Evolutionary conservation across 1,140 invertebrate species (phyloP).

Genomic region (Drosophila parvula): DNA sequence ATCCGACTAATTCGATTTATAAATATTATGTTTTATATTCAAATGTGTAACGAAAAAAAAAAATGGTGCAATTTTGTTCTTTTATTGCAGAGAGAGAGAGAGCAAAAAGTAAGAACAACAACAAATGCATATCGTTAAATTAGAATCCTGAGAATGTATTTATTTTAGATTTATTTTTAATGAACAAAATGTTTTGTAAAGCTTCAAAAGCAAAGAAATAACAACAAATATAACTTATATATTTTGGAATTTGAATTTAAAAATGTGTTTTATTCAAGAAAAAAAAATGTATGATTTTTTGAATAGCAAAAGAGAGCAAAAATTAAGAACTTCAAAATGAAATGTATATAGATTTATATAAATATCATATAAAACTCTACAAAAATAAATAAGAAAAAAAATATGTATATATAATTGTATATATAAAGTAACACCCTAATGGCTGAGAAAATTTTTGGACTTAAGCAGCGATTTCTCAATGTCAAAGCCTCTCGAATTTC

Average conservation of each 20-base stretch:
- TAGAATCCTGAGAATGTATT: background rate
- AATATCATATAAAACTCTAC: background rate
- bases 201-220: background rate
- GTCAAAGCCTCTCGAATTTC: conserved; percentile 23
- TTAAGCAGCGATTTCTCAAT: conserved; percentile 47
- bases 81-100: conserved; percentile 19
- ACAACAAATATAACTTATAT: background rate
- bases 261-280: background rate
- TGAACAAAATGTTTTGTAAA: background rate
- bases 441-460: conserved; percentile 25
- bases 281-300: too few species aligned
- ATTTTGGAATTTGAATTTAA: background rate
- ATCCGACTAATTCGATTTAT: conserved; percentile 51
- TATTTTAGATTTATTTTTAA: background rate
- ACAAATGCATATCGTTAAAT: background rate
- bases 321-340: conserved; percentile 22
- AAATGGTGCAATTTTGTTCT: conserved; percentile 38
- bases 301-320: conserved; percentile 40
- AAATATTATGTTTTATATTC: conserved; percentile 11
- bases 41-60: conserved; percentile 45
- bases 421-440: conserved; percentile 21
- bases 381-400: background rate
- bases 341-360: background rate
- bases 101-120: conserved; percentile 37
- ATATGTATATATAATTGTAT: background rate